phyloP scores from a whole-genome alignment of 1,140 invertebrate genomes.

The Lamellibrachia luymesi region DNA sequence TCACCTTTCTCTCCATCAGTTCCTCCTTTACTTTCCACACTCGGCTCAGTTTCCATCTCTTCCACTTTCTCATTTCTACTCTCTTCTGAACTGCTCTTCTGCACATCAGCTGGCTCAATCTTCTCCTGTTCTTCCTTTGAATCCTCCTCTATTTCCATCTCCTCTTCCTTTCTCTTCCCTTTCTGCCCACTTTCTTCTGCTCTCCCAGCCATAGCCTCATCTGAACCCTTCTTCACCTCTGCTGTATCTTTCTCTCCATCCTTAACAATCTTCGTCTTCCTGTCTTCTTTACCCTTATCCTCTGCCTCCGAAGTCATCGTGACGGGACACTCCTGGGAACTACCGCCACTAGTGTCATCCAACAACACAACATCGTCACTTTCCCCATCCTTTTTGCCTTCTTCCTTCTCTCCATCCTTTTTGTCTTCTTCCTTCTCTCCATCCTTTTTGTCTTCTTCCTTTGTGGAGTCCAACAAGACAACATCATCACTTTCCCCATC shows the following conservation, averaged over 20 bases:
- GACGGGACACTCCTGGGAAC: not conserved
- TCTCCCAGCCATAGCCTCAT: not conserved
- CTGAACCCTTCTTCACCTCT: no score
- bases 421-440: not conserved
- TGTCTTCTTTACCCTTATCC: not conserved
- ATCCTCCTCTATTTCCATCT: not conserved
- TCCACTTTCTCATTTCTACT: not conserved
- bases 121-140: no score
- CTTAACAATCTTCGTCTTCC: not conserved
- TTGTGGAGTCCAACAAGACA: not conserved
- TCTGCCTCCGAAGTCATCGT: no score
- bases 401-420: not conserved
- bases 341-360: not conserved
- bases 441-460: not conserved
- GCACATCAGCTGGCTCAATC: no score
- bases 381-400: not conserved
- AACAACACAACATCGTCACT: no score
- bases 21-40: not conserved
- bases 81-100: not conserved
- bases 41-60: not conserved
- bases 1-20: not conserved
- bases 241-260: no score
- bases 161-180: constrained; percentile 7
- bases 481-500: not conserved
- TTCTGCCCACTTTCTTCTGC: not conserved